A percentile compares a stretch with the other conserved stretches of the same genome.
Conservation (phyloP, 2,113 vertebrate genomes). For the Mesitornis unicolor region DNA sequence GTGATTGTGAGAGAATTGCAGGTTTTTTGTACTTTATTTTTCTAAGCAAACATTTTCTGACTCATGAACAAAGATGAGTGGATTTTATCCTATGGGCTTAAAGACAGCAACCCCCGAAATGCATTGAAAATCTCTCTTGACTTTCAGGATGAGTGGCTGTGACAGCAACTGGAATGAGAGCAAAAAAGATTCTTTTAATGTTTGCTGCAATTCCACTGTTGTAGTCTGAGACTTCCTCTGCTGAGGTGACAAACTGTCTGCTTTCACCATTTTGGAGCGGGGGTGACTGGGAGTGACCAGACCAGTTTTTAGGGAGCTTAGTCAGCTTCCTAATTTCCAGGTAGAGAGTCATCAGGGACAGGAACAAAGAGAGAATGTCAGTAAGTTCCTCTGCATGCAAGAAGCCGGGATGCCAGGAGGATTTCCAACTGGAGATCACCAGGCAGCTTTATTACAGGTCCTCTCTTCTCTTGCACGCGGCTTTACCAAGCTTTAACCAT, state of each 20-base stretch:
- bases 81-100: background rate
- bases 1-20: background rate
- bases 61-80: background rate
- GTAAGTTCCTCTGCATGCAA: background rate
- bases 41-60: background rate
- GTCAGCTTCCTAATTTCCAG: constrained; percentile 8
- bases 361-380: background rate
- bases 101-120: background rate
- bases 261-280: background rate
- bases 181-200: background rate
- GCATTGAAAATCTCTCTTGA: background rate
- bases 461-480: background rate
- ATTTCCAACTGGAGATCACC: background rate
- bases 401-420: background rate
- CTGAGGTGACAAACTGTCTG: background rate
- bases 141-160: background rate
- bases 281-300: background rate
- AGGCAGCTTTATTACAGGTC: background rate
- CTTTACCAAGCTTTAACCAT: background rate
- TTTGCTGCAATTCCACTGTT: background rate
- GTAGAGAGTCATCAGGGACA: background rate
- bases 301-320: background rate
- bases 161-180: background rate
- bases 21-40: background rate
- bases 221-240: background rate